A percentile compares a stretch with the other conserved stretches of the same genome.
Evolutionary conservation across 2,888 invertebrate species (phyloP).

Genomic region (Rhagonycha lutea): DNA sequence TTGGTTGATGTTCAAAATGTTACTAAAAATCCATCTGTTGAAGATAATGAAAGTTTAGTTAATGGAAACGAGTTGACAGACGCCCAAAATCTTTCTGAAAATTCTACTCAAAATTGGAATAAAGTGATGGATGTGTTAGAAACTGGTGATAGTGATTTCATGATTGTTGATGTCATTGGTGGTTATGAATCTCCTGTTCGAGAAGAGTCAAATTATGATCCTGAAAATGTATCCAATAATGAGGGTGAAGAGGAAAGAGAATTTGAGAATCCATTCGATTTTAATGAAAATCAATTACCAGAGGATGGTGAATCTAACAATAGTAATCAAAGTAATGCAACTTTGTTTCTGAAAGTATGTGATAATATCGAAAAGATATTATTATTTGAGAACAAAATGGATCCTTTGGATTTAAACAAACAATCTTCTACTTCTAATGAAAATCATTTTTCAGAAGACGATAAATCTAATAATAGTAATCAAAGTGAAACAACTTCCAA

Average conservation of each 20-base stretch:
- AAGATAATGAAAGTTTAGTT: too few species aligned
- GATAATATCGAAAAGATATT: background rate
- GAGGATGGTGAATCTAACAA: background rate
- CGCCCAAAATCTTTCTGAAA: too few species aligned
- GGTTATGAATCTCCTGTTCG: conserved; percentile 33
- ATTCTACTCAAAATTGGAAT: too few species aligned
- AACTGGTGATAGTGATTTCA: conserved; percentile 25
- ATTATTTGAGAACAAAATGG: background rate
- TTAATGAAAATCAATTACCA: background rate
- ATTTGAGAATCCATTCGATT: background rate
- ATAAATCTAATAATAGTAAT: background rate
- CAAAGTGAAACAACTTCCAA: background rate
- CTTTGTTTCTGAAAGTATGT: background rate
- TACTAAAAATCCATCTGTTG: too few species aligned
- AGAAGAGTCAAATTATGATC: background rate
- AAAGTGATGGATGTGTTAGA: too few species aligned
- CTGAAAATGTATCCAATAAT: background rate
- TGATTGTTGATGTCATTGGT: conserved; percentile 39
- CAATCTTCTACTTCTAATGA: background rate
- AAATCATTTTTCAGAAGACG: background rate
- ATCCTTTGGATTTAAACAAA: background rate
- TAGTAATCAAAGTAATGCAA: background rate
- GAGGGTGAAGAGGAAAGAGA: background rate
- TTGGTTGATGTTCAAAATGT: too few species aligned
- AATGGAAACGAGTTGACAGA: too few species aligned